phyloP scores from a whole-genome alignment of 2,888 invertebrate species.

The Chalcis sispes region DNA sequence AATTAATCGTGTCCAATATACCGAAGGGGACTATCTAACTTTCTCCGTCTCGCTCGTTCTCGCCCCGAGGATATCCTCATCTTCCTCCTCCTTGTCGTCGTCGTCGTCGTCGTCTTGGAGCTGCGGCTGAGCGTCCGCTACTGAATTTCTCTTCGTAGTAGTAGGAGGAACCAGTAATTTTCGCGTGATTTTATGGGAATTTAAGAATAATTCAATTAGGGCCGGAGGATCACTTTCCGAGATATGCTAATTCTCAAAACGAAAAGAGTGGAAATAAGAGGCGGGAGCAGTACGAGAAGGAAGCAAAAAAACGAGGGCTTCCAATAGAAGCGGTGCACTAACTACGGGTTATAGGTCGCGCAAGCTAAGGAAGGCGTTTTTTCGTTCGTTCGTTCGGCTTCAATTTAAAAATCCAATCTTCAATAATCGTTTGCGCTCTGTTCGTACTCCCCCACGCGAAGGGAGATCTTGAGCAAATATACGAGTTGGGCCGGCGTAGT shows the following conservation, averaged over 20 bases:
- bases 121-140: neutral
- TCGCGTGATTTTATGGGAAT: constrained; percentile 76
- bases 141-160: constrained; percentile 37
- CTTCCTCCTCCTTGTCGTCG: constrained; percentile 12
- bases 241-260: constrained; percentile 74
- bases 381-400: constrained; percentile 61
- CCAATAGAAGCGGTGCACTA: constrained; percentile 56
- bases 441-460: constrained; percentile 50
- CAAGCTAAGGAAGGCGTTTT: constrained; percentile 58
- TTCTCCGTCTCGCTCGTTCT: constrained; percentile 48
- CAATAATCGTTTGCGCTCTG: constrained; percentile 72
- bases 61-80: constrained; percentile 29
- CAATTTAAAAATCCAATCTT: constrained; percentile 77
- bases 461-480: constrained; percentile 67
- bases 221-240: constrained; percentile 73
- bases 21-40: constrained; percentile 52
- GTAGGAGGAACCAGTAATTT: constrained; percentile 68
- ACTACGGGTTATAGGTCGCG: constrained; percentile 61
- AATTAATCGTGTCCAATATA: constrained; percentile 73
- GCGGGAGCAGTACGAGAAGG: neutral
- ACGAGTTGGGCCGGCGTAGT: constrained; percentile 62
- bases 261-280: constrained; percentile 50
- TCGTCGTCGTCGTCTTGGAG: constrained; percentile 19
- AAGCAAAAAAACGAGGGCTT: constrained; percentile 27
- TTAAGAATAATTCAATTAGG: constrained; percentile 77